These are phyloP conservation scores for Ostrea edulis DNA, from an alignment of 1,140 invertebrate species.

Conservation along the genomic window DNA sequence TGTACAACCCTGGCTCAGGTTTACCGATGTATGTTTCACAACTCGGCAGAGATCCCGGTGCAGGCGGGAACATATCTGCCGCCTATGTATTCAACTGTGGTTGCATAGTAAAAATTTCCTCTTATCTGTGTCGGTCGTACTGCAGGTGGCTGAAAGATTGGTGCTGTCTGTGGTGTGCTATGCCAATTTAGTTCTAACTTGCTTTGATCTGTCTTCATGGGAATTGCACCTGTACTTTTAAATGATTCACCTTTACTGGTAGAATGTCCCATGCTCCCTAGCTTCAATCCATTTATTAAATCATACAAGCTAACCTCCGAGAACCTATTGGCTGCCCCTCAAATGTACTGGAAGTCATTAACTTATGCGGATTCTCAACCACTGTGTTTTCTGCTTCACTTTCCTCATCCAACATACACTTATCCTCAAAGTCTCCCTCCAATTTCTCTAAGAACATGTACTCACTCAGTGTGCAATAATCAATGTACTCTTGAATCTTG, in stretches of 20 bases:
- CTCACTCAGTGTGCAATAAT: constrained; percentile 32
- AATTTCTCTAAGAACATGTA: constrained; percentile 6
- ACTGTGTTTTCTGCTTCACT: constrained; percentile 5
- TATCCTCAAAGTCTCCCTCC: constrained; percentile 9
- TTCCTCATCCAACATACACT: background rate
- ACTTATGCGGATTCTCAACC: background rate
- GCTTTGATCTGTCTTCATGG: background rate
- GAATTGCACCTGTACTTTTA: background rate
- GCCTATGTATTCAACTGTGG: background rate
- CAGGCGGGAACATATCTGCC: background rate
- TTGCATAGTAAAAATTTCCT: background rate
- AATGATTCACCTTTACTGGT: background rate
- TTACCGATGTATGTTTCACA: background rate
- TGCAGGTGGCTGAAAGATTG: background rate
- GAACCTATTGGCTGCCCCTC: background rate
- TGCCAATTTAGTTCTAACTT: background rate
- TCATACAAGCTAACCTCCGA: background rate
- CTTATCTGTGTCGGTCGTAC: background rate
- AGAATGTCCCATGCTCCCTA: background rate
- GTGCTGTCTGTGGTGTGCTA: background rate
- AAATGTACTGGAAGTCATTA: background rate
- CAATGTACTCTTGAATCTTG: constrained; percentile 6
- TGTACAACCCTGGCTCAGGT: background rate
- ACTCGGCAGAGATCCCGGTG: background rate
- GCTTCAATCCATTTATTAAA: background rate